Conservation (phyloP, 1,140 invertebrate species). For the Drosophila parabipectinata region DNA sequence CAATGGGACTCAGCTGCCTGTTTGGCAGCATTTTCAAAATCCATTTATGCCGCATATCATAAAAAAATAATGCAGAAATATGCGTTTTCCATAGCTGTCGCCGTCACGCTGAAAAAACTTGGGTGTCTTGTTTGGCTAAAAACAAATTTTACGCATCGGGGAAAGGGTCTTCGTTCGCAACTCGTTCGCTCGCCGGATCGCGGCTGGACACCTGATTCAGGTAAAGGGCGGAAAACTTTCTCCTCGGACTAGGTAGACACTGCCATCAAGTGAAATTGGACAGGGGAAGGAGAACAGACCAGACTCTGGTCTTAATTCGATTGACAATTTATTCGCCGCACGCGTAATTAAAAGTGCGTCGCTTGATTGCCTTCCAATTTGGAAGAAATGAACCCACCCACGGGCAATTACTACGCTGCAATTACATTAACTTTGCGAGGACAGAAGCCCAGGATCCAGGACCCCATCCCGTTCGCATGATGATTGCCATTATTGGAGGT, state of each 20-base stretch:
- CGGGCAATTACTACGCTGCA: constrained; percentile 55
- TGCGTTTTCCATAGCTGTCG: constrained; percentile 30
- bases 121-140: constrained; percentile 62
- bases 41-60: constrained; percentile 79
- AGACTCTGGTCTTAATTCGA: constrained; percentile 27
- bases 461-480: constrained; percentile 20
- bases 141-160: constrained; percentile 66
- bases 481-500: constrained; percentile 50
- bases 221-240: constrained; percentile 41
- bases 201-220: constrained; percentile 70
- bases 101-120: constrained; percentile 52
- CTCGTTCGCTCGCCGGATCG: constrained; percentile 48
- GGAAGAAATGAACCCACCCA: constrained; percentile 58
- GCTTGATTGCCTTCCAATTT: constrained; percentile 60
- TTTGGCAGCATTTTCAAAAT: constrained; percentile 75
- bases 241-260: constrained; percentile 14
- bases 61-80: constrained; percentile 60
- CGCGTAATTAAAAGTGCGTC: constrained; percentile 66
- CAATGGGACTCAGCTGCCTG: constrained; percentile 72
- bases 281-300: not conserved
- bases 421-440: constrained; percentile 64
- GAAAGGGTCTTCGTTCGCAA: constrained; percentile 41
- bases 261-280: constrained; percentile 10
- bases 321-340: constrained; percentile 49
- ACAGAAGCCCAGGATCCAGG: constrained; percentile 24